Base-by-base conservation (phyloP, 2,888 invertebrate genomes). In the Thereva unica region DNA sequence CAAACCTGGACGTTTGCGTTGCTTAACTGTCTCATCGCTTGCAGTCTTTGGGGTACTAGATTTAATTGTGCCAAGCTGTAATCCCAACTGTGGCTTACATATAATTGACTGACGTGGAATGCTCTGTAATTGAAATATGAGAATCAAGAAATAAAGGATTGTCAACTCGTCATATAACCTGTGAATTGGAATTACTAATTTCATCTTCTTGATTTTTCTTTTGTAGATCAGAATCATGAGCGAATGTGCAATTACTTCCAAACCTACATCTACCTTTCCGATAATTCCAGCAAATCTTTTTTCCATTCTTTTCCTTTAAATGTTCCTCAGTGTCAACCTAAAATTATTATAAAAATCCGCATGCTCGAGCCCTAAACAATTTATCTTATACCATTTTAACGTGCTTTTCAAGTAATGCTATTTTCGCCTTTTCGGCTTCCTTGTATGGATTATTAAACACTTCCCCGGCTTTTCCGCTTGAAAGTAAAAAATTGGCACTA, bases 281-380 rank as follows among this genome's bases (percentile, higher is more conserved):
- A 78, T 94, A 93, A 81, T 93, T 95, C 92, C 93, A 95, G 80
- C 96, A 96, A 69, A 95, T 90, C 78, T 91, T 92, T 75, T 90
- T 91, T 0, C 93, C 93, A 77, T 93, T 93, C 73, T 92, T 91
- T 80, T 88, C 87, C 74, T 87, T 86, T n/a, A 88, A 86, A 76
- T 88, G 87, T 71, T 87, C 87, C 78, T 87, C 87, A 71, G 86
- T 85, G 77, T 85, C 86, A 73, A 88, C 84, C 84, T 83, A 23
- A 41, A 38, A 41, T 38, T 23, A 55, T 23, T 7, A 12, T 40
- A 4, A 6, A 41, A 5, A 42, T 12, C 3, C 55, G 1, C 7
- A 12, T 8, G 7, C 1, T 55, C 41, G 23, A 42, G 2, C 23
- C 23, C 8, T 1, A 9, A 10, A 42, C 10, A 8, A 4, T 23